Evolutionary conservation across 2,113 vertebrate species (phyloP), one percentile per base, ranked within the genome.

Genomic region (Platichthys stellatus): DNA sequence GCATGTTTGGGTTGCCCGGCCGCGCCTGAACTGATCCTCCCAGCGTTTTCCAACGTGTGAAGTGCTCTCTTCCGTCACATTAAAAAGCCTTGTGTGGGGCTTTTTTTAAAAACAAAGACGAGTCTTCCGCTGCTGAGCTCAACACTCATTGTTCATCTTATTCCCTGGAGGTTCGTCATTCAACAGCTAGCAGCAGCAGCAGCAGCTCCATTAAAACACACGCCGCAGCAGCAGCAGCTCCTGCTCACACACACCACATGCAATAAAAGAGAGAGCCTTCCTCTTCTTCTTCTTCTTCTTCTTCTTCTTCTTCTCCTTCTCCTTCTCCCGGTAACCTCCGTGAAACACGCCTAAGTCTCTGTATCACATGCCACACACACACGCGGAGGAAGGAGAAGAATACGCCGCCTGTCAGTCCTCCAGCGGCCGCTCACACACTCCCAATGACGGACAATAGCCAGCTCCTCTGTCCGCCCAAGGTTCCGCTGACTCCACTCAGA

Each of bases 11-110:
- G 54, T 80, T 20, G 63, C 59, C 80, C 69, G 77, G 60, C 86
- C 87, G 87, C 84, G 90, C 88, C 88, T 89, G 85, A 81, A 72
- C 24, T n/a, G 78, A 69, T 76, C 80, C 87, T 80, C 74, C 66
- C 73, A 20, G 31, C 14, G 71, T 20, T 71, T 82, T 63, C 23
- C 18, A 81, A 57, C 65, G 9, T 70, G 63, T 51, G 53, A 63
- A 63, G 15, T 59, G 23, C 26, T 51, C 43, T 61, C 61, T 71
- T 53, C 56, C 15, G 28, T 47, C 61, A 20, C 24, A n/a, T 4
- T 17, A 20, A 23, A 21, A 56, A 12, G 13, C 40, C 40, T 43
- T 43, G 40, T 43, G 12, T 43, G 40, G 13, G 12, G 40, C 40
- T 3, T 43, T 43, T 11, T 21, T 15, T 26, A 49, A 15, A 38